A percentile compares a stretch with the other conserved stretches of the same genome.
Conservation (phyloP, 92 coral and sea anemone species). For the Umimayanthus chanpuru region DNA sequence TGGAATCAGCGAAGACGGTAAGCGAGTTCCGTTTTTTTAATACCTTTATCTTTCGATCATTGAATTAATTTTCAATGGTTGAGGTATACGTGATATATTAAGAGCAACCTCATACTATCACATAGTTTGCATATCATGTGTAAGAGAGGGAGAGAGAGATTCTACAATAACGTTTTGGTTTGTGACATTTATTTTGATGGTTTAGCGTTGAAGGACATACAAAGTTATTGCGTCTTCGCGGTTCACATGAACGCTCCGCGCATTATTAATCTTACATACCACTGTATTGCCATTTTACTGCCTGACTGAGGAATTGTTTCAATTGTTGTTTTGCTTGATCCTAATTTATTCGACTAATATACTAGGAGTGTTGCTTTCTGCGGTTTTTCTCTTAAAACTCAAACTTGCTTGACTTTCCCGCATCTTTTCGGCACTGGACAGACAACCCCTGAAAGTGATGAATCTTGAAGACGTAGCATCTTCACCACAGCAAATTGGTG, state of each 20-base stretch:
- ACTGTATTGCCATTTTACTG: neutral
- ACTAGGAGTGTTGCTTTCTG: neutral
- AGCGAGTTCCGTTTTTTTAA: neutral
- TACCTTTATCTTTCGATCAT: neutral
- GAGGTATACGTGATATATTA: neutral
- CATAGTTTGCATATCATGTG: neutral
- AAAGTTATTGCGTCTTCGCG: no score
- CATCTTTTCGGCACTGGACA: slow-evolving; percentile 12
- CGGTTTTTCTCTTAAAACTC: neutral
- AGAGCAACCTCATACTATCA: neutral
- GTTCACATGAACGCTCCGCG: no score
- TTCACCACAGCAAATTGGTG: slow-evolving; percentile 58
- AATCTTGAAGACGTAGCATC: slow-evolving; percentile 45
- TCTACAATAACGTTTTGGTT: no score
- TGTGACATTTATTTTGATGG: no score
- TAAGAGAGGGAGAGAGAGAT: no score
- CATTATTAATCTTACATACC: neutral
- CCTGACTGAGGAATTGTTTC: neutral
- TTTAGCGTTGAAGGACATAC: no score
- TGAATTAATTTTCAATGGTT: neutral
- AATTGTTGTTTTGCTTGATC: neutral
- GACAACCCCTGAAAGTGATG: slow-evolving; percentile 61
- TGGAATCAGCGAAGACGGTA: slow-evolving; percentile 8
- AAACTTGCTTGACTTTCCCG: no score
- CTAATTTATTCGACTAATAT: neutral